These are phyloP conservation scores for Crambe crambe DNA, from an alignment of 37 sponge, comb jelly and placozoan genomes.

Conservation along the genomic window DNA sequence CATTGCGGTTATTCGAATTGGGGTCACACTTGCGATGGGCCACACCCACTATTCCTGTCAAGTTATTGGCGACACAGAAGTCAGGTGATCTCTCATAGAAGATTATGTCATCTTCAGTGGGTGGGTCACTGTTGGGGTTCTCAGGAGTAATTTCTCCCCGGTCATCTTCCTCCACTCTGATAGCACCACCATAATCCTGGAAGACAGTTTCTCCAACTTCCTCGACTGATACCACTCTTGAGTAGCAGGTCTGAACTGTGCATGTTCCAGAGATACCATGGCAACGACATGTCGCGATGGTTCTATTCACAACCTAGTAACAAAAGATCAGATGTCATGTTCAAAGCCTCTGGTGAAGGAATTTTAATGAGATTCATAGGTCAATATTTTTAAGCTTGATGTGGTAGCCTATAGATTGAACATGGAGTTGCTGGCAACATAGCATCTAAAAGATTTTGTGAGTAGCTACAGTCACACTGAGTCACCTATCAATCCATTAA, in stretches of 20 bases:
- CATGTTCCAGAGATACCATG: conserved; percentile 74
- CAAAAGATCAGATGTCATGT: no score
- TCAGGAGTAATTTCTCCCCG: background rate
- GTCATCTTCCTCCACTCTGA: conserved; percentile 2
- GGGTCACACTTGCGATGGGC: conserved; percentile 14
- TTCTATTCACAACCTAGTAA: conserved; percentile 1
- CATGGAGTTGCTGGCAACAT: no score
- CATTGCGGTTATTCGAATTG: background rate
- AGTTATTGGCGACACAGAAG: conserved; percentile 20
- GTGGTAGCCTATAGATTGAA: no score
- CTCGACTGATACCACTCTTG: background rate
- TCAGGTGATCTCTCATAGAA: conserved; percentile 31
- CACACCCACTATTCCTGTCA: conserved; percentile 31
- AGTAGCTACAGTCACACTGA: no score
- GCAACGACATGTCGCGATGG: conserved; percentile 29
- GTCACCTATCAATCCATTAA: no score
- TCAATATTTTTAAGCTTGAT: no score
- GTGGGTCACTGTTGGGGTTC: background rate
- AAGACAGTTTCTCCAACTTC: conserved; percentile 31
- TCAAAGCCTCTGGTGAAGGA: no score
- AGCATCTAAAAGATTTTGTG: no score
- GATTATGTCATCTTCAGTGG: conserved; percentile 6
- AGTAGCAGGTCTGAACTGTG: conserved; percentile 65
- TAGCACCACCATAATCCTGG: conserved; percentile 21
- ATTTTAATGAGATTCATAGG: no score